Percentiles rank a stretch among this genome's conserved stretches.
Evolutionary conservation across 2,888 invertebrate species (phyloP).

Genomic region (Agrilus cyanescens): DNA sequence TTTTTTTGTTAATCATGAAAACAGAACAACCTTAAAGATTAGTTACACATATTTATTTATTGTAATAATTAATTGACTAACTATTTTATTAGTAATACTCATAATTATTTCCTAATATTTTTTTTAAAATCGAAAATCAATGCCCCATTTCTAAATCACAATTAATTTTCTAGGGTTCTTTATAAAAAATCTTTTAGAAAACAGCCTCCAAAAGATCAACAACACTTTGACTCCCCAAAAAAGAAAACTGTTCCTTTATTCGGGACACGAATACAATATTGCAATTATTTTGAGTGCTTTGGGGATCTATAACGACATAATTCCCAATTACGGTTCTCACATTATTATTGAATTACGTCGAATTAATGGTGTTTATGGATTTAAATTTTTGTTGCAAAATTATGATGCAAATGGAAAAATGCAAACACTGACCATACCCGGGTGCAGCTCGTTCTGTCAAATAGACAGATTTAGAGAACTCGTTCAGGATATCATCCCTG

Average conservation of each 20-base stretch:
- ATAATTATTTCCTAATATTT: background rate
- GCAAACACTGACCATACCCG: constrained; percentile 3
- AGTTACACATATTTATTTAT: too few species aligned
- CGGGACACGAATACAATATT: constrained; percentile 16
- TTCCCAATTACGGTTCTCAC: constrained; percentile 13
- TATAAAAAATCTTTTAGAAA: constrained; percentile 12
- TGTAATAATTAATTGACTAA: too few species aligned
- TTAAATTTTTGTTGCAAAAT: constrained; percentile 8
- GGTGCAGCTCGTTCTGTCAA: constrained; percentile 2
- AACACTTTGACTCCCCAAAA: constrained; percentile 7
- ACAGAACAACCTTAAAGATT: too few species aligned
- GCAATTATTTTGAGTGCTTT: constrained; percentile 10
- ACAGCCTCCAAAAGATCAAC: constrained; percentile 9
- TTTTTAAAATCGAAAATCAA: background rate
- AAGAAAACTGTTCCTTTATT: constrained; percentile 17
- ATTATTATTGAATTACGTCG: constrained; percentile 16
- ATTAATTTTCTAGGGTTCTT: constrained; percentile 9
- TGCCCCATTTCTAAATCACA: background rate
- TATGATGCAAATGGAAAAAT: background rate
- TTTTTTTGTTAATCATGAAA: too few species aligned
- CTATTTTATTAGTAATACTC: constrained; percentile 3
- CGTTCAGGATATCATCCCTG: constrained; percentile 1
- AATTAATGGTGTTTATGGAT: constrained; percentile 12
- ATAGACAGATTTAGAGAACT: background rate
- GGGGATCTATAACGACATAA: constrained; percentile 7